These are phyloP conservation scores for Penaeus indicus DNA, from an alignment of 1,140 invertebrate genomes.

Conservation along the genomic window DNA sequence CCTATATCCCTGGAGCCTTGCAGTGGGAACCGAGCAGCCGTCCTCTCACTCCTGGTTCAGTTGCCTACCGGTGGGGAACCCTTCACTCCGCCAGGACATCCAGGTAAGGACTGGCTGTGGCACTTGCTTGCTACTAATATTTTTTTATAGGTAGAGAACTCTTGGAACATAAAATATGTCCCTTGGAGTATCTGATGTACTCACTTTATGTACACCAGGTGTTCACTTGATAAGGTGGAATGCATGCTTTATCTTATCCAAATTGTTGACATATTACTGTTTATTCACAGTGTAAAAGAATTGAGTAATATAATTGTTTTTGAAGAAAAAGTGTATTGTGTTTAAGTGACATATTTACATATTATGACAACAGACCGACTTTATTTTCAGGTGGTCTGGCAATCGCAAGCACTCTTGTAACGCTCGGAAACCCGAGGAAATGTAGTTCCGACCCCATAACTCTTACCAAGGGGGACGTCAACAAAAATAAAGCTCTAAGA, in stretches of 20 bases:
- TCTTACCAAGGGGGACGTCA: constrained; percentile 42
- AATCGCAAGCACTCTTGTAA: constrained; percentile 66
- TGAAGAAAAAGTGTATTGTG: background rate
- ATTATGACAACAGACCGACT: background rate
- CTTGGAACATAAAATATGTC: background rate
- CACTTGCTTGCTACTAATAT: background rate
- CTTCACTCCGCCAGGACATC: constrained; percentile 87
- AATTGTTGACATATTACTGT: background rate
- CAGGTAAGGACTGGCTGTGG: constrained; percentile 71
- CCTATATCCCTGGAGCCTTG: constrained; percentile 95
- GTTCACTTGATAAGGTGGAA: too few relatives aligned
- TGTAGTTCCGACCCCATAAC: constrained; percentile 56
- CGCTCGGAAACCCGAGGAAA: constrained; percentile 66
- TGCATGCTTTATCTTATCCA: background rate
- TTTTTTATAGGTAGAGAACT: background rate
- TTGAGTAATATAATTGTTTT: background rate
- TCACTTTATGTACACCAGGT: too few relatives aligned
- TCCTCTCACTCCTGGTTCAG: constrained; percentile 91
- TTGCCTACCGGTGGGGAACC: constrained; percentile 84
- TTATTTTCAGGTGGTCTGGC: constrained; percentile 62
- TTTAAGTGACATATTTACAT: background rate
- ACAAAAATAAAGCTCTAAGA: constrained; percentile 44
- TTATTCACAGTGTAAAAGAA: too few relatives aligned
- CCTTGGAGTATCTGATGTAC: too few relatives aligned
- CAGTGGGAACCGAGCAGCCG: constrained; percentile 88